A percentile compares a stretch with the other conserved stretches of the same genome.
Evolutionary conservation across 2,113 vertebrate genomes (phyloP).

Genomic region (Stercorarius parasiticus): DNA sequence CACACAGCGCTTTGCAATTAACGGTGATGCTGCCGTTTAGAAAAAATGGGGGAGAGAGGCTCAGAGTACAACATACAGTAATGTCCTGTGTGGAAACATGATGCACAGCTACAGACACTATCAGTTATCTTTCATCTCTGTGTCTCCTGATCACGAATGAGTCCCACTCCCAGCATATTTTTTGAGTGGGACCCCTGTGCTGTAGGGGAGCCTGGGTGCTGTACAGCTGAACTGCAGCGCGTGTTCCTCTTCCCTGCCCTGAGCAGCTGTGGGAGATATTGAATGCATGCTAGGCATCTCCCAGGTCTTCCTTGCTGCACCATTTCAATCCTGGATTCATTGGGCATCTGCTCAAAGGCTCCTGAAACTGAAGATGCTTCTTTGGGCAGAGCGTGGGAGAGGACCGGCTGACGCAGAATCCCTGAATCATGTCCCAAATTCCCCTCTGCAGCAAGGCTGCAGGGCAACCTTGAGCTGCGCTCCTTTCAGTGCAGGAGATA

Average conservation of each 20-base stretch:
- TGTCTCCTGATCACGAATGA: background rate
- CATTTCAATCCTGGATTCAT: background rate
- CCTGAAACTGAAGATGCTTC: background rate
- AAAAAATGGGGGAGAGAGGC: background rate
- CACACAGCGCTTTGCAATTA: background rate
- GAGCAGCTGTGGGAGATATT: background rate
- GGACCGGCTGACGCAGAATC: background rate
- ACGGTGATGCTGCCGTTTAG: background rate
- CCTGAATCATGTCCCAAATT: slow-evolving; percentile 41
- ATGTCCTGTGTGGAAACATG: background rate
- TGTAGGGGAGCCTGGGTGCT: background rate
- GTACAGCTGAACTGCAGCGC: fast-evolving
- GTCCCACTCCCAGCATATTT: background rate
- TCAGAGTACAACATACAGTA: background rate
- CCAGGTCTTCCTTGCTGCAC: background rate
- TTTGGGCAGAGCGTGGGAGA: background rate
- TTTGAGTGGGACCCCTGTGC: background rate
- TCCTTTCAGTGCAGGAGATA: background rate
- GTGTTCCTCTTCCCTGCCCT: background rate
- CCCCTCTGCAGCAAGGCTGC: slow-evolving; percentile 29
- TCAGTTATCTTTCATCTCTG: fast-evolving
- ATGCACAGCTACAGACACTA: background rate
- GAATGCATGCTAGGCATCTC: background rate
- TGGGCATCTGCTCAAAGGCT: background rate
- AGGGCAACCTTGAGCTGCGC: background rate